Evolutionary conservation across 2,888 invertebrate genomes (phyloP), one percentile per base, ranked within the genome.

Genomic region (Eulithis testata): DNA sequence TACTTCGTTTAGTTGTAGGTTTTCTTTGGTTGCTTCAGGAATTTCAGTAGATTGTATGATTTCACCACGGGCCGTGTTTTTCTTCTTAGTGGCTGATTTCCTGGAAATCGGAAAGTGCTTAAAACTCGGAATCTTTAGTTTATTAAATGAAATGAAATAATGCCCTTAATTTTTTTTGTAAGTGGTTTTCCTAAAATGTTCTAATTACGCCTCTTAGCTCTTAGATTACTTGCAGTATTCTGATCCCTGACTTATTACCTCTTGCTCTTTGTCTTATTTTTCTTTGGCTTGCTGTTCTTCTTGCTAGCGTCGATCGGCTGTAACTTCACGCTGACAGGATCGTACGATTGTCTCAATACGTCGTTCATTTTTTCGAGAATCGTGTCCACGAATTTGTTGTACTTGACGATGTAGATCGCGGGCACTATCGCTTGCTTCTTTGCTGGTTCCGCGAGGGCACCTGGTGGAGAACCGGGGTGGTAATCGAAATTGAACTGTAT

Each of bases 301-400:
- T 95, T 95, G 71, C 88, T 92, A 9, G 90, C 93, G 27, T 94
- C 88, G 11, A 93, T 94, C 0, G 94, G 93, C 70, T 95, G 94
- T 43, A 96, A 87, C 79, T 95, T 95, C 0, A 97, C 97, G 72
- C 96, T 96, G 64, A 97, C 97, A 0, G 97, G 97, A 83, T 97
- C 97, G 87, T 97, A 97, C 57, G 96, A 96, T 71, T 95, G 94
- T 56, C 96, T 94, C 71, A 97, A 89, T 66, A 97, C 96, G 74
- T 95, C 95, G 88, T 97, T 97, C 89, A 97, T 97, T 76, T 97
- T 94, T 64, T 95, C 95, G 71, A 97, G 93, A 73, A 97, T 96
- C 76, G 95, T 96, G 88, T 97, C 97, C 63, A 97, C 96, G 86
- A 97, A 97, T 73, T 96, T 94, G 89, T 97, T 97, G 92, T 97